A percentile compares a stretch with the other conserved stretches of the same genome.
phyloP scores from a whole-genome alignment of 30 jellyfish, hydroid and myxozoan species.

The Nemopilema nomurai region DNA sequence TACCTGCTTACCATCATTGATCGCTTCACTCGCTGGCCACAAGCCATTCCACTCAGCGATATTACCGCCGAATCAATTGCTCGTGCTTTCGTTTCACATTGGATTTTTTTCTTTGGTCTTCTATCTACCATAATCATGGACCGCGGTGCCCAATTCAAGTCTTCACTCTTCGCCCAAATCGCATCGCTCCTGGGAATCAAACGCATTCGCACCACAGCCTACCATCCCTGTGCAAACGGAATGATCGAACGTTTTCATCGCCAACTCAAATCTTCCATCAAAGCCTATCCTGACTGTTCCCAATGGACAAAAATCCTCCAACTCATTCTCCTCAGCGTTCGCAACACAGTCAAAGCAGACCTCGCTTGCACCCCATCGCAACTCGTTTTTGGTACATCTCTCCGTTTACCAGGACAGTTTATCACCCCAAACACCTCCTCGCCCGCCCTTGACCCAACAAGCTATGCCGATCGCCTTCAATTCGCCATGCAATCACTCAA shows the following conservation, averaged over 20 bases:
- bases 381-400: conserved; percentile 24
- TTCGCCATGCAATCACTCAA: conserved; percentile 35
- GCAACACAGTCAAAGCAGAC: conserved; percentile 43
- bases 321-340: conserved; percentile 39
- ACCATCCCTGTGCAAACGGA: conserved; percentile 46
- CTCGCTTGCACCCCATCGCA: conserved; percentile 40
- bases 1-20: conserved; percentile 40
- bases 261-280: conserved; percentile 48
- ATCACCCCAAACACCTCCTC: background rate
- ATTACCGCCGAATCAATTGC: conserved; percentile 41
- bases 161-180: conserved; percentile 8
- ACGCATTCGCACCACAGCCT: conserved; percentile 42
- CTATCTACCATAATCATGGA: conserved; percentile 37
- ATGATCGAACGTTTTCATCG: conserved; percentile 42
- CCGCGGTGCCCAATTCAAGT: conserved; percentile 51
- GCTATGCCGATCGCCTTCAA: conserved; percentile 29
- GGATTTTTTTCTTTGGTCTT: conserved; percentile 42
- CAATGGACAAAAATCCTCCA: conserved; percentile 50
- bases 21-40: conserved; percentile 65
- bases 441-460: conserved; percentile 8
- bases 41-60: conserved; percentile 33
- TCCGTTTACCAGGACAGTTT: conserved; percentile 9
- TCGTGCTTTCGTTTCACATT: conserved; percentile 14
- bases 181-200: conserved; percentile 6
- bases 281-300: conserved; percentile 17